Evolutionary conservation across 2,113 vertebrate genomes (phyloP).

Genomic region (Polypterus bichir): DNA sequence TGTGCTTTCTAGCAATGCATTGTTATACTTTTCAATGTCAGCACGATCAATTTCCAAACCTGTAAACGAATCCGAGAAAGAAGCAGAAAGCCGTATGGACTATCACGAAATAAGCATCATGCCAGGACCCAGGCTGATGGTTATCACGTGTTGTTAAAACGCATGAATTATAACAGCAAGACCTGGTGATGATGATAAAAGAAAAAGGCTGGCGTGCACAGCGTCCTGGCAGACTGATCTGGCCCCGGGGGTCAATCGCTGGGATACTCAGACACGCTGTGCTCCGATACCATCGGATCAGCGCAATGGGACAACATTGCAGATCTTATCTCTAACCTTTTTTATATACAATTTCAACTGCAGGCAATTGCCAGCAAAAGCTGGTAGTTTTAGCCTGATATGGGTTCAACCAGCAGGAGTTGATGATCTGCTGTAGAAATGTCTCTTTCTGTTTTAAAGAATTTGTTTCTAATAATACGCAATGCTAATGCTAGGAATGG

Average conservation of each 20-base stretch:
- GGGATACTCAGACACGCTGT: conserved; percentile 23
- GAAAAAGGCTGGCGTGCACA: neutral
- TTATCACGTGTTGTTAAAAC: conserved; percentile 27
- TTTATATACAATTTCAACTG: conserved; percentile 18
- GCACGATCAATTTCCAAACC: no score
- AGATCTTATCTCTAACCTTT: conserved; percentile 38
- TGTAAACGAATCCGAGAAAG: no score
- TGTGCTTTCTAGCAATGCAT: no score
- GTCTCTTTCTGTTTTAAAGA: no score
- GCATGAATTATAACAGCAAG: conserved; percentile 29
- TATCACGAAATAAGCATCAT: conserved; percentile 1
- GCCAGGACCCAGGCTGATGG: conserved; percentile 13
- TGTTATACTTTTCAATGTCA: no score
- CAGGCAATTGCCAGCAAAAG: conserved; percentile 3
- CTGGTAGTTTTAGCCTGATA: conserved; percentile 5
- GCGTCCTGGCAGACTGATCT: conserved; percentile 4
- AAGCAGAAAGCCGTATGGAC: neutral
- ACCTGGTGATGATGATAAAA: conserved; percentile 30
- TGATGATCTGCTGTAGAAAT: conserved; percentile 3
- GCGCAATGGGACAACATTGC: conserved; percentile 37
- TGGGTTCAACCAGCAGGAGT: conserved; percentile 29
- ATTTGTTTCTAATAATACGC: no score
- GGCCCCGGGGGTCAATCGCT: neutral
- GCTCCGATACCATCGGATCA: conserved; percentile 33
- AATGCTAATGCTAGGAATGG: no score